Conservation (phyloP, 2,888 invertebrate genomes). For the Xestobium rufovillosum region DNA sequence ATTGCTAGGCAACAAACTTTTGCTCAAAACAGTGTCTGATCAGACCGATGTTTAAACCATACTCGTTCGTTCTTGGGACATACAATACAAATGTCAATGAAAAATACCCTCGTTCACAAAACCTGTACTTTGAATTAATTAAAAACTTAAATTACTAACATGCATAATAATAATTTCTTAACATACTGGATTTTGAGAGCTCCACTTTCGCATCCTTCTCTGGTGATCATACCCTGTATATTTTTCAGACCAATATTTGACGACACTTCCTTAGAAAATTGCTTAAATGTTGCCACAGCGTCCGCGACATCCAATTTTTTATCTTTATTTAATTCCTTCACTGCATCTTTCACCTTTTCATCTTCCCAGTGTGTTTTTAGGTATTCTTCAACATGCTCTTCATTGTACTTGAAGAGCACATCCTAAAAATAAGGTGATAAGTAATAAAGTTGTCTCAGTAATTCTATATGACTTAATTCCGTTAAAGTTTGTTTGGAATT, state of each 20-base stretch:
- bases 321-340: conserved; percentile 52
- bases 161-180: conserved; percentile 8
- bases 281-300: conserved; percentile 62
- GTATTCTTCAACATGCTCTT: conserved; percentile 62
- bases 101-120: too few relatives aligned
- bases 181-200: conserved; percentile 86
- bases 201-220: conserved; percentile 71
- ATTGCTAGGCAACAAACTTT: too few relatives aligned
- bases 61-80: too few relatives aligned
- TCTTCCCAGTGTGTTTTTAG: conserved; percentile 64
- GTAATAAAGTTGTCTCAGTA: too few relatives aligned
- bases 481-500: too few relatives aligned
- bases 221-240: conserved; percentile 88
- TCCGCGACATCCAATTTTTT: conserved; percentile 43
- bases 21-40: too few relatives aligned
- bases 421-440: conserved; percentile 50
- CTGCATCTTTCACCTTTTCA: conserved; percentile 58
- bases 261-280: conserved; percentile 75
- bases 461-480: too few relatives aligned
- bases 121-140: too few relatives aligned
- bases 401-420: conserved; percentile 68
- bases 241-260: conserved; percentile 75
- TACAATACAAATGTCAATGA: too few relatives aligned
- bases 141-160: too few relatives aligned
- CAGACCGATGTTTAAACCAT: too few relatives aligned